A percentile compares a stretch with the other conserved stretches of the same genome.
Conservation (phyloP, 2,888 invertebrate genomes). For the Sceliomorpha sp. region DNA sequence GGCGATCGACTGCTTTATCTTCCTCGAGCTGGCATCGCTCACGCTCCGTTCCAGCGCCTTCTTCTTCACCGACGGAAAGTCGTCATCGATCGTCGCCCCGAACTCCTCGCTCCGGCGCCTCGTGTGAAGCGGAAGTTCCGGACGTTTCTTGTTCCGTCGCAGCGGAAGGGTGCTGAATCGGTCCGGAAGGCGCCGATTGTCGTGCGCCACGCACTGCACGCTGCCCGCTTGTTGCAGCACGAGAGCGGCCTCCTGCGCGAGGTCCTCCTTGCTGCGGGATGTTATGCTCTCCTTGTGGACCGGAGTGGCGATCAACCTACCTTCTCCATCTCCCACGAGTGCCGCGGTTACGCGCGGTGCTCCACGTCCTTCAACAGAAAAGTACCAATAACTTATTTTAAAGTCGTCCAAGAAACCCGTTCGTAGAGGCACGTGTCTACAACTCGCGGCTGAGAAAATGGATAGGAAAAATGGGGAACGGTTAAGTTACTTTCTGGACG, state of each 20-base stretch:
- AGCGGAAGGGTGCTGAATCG: constrained; percentile 85
- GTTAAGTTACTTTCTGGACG: too few relatives aligned
- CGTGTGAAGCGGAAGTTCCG: constrained; percentile 66
- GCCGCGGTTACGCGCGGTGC: constrained; percentile 79
- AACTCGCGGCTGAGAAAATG: too few relatives aligned
- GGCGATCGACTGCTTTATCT: constrained; percentile 67
- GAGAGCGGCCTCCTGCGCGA: constrained; percentile 88
- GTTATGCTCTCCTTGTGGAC: constrained; percentile 85
- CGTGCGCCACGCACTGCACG: constrained; percentile 83
- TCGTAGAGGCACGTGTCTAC: too few relatives aligned
- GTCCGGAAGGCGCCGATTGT: constrained; percentile 69
- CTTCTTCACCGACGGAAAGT: constrained; percentile 80
- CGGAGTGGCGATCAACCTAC: constrained; percentile 80
- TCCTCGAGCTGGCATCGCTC: constrained; percentile 78
- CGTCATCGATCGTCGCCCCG: constrained; percentile 69
- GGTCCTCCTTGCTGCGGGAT: constrained; percentile 86
- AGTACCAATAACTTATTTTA: constrained; percentile 12
- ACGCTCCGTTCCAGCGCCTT: constrained; percentile 80
- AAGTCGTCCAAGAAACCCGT: too few relatives aligned
- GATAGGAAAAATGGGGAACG: too few relatives aligned
- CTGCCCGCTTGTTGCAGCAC: constrained; percentile 88
- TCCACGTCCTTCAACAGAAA: constrained; percentile 80
- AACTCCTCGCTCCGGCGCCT: constrained; percentile 83
- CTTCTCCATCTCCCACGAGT: constrained; percentile 81
- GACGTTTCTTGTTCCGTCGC: constrained; percentile 81